phyloP scores from a whole-genome alignment of 2,113 vertebrate species.

The Oreochromis spilurus region DNA sequence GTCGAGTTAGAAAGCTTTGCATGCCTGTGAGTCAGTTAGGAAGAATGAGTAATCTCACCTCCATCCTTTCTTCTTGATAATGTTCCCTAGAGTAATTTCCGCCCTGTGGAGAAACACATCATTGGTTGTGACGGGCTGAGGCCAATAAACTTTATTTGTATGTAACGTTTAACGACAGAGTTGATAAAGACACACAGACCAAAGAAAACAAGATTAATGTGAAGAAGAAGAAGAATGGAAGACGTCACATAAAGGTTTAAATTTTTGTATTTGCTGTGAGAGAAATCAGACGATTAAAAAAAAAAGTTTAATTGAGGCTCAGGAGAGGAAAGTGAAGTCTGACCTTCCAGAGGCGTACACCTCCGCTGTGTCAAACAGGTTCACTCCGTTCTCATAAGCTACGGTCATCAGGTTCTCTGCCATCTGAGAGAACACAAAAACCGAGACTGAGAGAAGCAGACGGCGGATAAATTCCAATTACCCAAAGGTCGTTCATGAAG shows the following conservation, averaged over 20 bases:
- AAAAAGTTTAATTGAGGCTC: background rate
- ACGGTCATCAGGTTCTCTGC: conserved; percentile 96
- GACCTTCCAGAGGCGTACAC: conserved; percentile 97
- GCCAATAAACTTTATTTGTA: background rate
- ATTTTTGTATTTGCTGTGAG: background rate
- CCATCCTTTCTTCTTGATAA: conserved; percentile 80
- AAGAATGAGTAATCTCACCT: conserved; percentile 55
- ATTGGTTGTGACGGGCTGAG: background rate
- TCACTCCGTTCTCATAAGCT: conserved; percentile 94
- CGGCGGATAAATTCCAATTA: conserved; percentile 8
- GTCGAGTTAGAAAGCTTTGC: background rate
- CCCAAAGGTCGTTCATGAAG: conserved; percentile 1
- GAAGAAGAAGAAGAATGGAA: background rate
- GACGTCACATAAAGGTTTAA: background rate
- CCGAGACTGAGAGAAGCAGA: conserved; percentile 9
- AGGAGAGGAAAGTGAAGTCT: conserved; percentile 19
- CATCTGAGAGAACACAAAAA: conserved; percentile 75
- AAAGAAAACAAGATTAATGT: background rate
- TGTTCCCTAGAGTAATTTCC: conserved; percentile 76
- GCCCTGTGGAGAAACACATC: conserved; percentile 61
- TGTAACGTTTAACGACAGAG: background rate
- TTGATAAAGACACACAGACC: background rate
- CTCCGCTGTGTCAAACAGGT: conserved; percentile 95
- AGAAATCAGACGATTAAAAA: background rate
- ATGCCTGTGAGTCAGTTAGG: background rate